Evolutionary conservation across 2,888 invertebrate genomes (phyloP), one percentile per base, ranked within the genome.

Genomic region (Danaus chrysippus): DNA sequence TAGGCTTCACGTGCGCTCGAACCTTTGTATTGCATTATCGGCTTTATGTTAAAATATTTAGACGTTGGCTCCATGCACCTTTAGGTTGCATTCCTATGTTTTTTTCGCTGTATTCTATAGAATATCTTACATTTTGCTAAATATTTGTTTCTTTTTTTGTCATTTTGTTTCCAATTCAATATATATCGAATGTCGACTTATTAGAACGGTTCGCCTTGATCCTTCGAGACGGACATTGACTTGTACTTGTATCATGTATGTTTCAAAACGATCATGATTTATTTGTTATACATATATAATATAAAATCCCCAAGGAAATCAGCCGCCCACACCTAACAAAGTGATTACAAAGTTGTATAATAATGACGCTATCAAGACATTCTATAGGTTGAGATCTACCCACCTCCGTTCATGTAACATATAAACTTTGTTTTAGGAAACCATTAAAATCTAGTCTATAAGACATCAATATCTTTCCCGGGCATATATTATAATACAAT

Each of bases 1-100:
- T 75, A 75, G 69, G 73, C 78, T 79, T 83, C 83, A 82, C 84
- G 82, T 86, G 84, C 68, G 61, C 68, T 74, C 71, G 59, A 62
- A 68, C 69, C 61, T 69, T 66, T 53, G 56, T 54, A 66, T 70
- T 72, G 75, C 78, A 71, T 76, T 76, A 71, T 70, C 70, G 63
- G 64, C 55, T 62, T 54, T 56, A 58, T 43, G 52, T 54, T 61
- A 56, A 34, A 59, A 52, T 23, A 49, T 49, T 49, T 17, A 17
- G 49, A 17, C 8, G 17, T 11, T 15, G 12, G 13, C 54, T 12
- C 0, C 15, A 54, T 54, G 34, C 34, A 23, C 54, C 23, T 34
- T 54, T 23, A 54, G 13, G 13, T 54, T 34, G 12, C n/a, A 54
- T 54, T 54, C 23, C 23, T 3, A 34, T 34, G 23, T 34, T 34